Evolutionary conservation across 1,140 invertebrate species (phyloP).

Genomic region (Andricus grossulariae): DNA sequence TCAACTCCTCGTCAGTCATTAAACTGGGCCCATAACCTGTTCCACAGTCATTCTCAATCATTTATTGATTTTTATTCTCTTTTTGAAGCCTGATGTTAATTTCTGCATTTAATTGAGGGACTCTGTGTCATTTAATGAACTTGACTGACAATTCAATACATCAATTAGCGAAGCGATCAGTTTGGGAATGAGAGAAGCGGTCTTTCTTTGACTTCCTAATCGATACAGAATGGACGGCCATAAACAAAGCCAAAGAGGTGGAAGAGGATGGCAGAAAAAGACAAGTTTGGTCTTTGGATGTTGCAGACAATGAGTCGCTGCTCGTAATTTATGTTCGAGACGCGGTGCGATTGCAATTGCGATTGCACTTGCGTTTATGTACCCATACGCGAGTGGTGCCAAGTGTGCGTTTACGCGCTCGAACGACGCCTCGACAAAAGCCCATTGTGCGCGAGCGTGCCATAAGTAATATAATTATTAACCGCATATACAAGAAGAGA

Average conservation of each 20-base stretch:
- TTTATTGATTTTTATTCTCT: constrained; percentile 26
- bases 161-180: background rate
- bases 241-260: constrained; percentile 26
- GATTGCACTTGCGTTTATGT: constrained; percentile 1
- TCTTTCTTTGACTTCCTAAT: background rate
- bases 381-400: constrained; percentile 49
- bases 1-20: too few relatives aligned
- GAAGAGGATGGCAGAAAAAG: constrained; percentile 31
- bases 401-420: constrained; percentile 50
- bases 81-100: constrained; percentile 17
- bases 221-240: background rate
- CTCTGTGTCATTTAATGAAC: constrained; percentile 35
- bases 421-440: constrained; percentile 61
- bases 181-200: background rate
- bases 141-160: constrained; percentile 31
- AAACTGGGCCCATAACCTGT: too few relatives aligned
- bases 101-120: constrained; percentile 40
- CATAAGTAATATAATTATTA: constrained; percentile 66
- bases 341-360: constrained; percentile 46
- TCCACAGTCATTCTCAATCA: background rate
- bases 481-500: constrained; percentile 57
- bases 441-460: constrained; percentile 61
- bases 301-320: constrained; percentile 52
- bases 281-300: background rate
- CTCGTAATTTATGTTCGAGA: constrained; percentile 50